Evolutionary conservation across 2,797 vertebrate genomes (phyloP), one percentile per base, ranked within the genome.

Genomic region (Betta splendens): DNA sequence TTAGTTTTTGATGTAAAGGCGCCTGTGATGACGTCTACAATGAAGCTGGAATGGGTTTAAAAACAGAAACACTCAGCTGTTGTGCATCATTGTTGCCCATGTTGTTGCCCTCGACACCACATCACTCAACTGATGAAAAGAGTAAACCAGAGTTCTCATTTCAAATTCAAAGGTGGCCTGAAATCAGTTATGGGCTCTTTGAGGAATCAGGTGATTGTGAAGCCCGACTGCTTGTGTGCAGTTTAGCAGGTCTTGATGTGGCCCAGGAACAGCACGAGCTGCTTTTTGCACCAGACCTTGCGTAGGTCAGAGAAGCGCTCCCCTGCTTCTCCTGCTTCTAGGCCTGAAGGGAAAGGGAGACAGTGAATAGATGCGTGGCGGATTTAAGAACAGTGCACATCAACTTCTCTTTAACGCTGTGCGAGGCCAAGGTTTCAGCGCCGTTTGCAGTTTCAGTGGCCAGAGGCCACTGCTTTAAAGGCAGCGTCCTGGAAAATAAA

Each of bases 241-340:
- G 22, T 23, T 38, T 46, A 7, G 10, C 6, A 35, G 56, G 36
- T 54, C 45, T 58, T 7, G n/a, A 43, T 54, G 45, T 4, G 33
- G 56, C 18, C 13, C 68, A 53, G 43, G 10, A n/a, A 28, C 3
- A 8, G 10, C 38, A 44, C 42, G 29, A 60, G 22, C 40, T 18
- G 59, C 52, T 57, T 66, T 64, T 53, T 38, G 51, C 44, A 5
- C 17, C 36, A 40, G 64, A 39, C 54, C 50, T 60, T 49, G 49
- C 23, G 57, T 71, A 78, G 12, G 62, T 80, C 58, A 71, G 59
- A 37, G 45, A 50, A 61, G 63, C 49, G 47, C 62, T 85, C 53
- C 49, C 23, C 37, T 33, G 12, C 6, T 33, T 4, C 5, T 33
- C 2, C 33, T 33, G 12, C 31, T 31, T 3, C 9, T 13, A 13